Evolutionary conservation across 2,888 invertebrate genomes (phyloP).

Genomic region (Cerastis rubricosa): DNA sequence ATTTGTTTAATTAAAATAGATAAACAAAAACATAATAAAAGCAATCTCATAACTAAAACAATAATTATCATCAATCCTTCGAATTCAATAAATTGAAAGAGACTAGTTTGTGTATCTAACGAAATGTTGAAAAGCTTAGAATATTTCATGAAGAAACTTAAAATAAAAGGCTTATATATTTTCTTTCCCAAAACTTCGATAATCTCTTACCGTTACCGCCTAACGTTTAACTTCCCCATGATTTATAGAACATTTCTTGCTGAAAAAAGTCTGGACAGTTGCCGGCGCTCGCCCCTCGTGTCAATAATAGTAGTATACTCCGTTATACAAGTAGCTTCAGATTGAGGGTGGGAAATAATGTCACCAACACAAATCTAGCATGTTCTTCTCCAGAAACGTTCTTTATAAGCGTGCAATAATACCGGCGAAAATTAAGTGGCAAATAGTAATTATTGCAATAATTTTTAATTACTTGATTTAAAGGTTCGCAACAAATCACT

Average conservation of each 20-base stretch:
- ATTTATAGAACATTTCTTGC: constrained; percentile 69
- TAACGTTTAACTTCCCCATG: constrained; percentile 60
- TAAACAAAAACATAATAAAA: constrained; percentile 10
- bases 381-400: constrained; percentile 11
- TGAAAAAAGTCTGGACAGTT: constrained; percentile 74
- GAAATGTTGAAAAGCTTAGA: background rate
- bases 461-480: constrained; percentile 28
- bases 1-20: constrained; percentile 39
- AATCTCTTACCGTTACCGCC: constrained; percentile 60
- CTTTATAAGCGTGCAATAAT: constrained; percentile 21
- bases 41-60: background rate
- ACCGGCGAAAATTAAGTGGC: background rate
- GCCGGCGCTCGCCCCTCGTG: constrained; percentile 68
- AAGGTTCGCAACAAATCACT: constrained; percentile 63
- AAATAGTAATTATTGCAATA: constrained; percentile 19
- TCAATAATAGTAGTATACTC: constrained; percentile 67
- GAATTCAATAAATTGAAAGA: background rate
- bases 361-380: constrained; percentile 31
- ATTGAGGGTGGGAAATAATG: constrained; percentile 40
- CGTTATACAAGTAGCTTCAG: constrained; percentile 52
- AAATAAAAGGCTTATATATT: constrained; percentile 13
- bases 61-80: background rate
- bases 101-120: background rate
- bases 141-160: constrained; percentile 2
- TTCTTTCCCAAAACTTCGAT: constrained; percentile 29